phyloP scores from a whole-genome alignment of 2,797 vertebrate genomes.

The Neomorphus geoffroyi region DNA sequence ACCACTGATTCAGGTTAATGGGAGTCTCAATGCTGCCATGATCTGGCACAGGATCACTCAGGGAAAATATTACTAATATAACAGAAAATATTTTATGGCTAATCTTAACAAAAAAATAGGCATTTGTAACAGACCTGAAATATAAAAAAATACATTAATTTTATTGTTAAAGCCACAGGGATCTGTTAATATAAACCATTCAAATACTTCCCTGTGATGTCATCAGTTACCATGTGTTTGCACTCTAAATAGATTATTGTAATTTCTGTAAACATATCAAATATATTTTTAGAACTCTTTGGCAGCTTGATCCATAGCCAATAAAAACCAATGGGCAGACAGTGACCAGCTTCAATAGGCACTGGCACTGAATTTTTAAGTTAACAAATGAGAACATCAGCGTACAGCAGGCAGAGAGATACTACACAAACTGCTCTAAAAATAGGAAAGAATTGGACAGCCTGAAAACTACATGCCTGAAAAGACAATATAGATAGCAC shows the following conservation, averaged over 20 bases:
- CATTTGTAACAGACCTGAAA: neutral
- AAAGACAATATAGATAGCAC: neutral
- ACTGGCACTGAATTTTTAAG: neutral
- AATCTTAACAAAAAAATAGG: neutral
- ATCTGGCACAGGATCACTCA: neutral
- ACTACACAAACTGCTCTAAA: neutral
- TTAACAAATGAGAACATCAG: neutral
- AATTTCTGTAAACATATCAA: conserved; percentile 46
- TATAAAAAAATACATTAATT: neutral
- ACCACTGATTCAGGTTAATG: neutral
- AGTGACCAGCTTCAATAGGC: neutral
- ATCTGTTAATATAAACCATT: conserved; percentile 35
- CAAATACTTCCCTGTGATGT: conserved; percentile 31
- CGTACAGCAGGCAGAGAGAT: neutral
- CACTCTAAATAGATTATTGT: conserved; percentile 47
- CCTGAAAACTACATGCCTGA: neutral
- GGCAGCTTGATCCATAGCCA: conserved; percentile 5
- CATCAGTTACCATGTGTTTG: conserved; percentile 37
- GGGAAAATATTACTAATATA: neutral
- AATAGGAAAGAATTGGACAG: neutral
- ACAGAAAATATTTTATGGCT: neutral
- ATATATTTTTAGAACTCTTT: conserved; percentile 52
- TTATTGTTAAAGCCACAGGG: conserved; percentile 7
- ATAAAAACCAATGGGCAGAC: neutral
- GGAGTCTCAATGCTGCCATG: neutral